Percentiles rank a stretch among this genome's conserved stretches.
Evolutionary conservation across 2,113 vertebrate genomes (phyloP).

Genomic region (Callopanchax toddi): DNA sequence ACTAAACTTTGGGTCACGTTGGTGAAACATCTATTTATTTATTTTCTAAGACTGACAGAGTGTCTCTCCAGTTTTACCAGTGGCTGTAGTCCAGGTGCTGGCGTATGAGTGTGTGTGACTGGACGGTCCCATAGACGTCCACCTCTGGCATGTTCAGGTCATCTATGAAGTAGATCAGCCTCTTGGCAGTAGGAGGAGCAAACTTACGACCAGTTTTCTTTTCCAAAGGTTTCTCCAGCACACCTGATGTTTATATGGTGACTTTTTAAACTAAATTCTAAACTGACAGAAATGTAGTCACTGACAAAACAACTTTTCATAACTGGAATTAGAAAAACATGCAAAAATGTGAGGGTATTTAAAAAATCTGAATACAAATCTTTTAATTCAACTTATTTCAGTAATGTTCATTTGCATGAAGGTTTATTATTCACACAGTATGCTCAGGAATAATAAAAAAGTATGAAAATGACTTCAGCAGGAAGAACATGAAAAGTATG

Average conservation of each 20-base stretch:
- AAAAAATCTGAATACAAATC: no score
- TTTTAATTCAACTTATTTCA: no score
- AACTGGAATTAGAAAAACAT: neutral
- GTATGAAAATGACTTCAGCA: no score
- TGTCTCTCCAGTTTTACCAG: slow-evolving; percentile 63
- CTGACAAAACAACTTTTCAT: no score
- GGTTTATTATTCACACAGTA: no score
- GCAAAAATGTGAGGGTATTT: neutral
- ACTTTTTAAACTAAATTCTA: neutral
- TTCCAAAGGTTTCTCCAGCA: slow-evolving; percentile 83
- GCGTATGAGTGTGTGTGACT: slow-evolving; percentile 82
- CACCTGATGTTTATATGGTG: slow-evolving; percentile 60
- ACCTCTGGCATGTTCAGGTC: slow-evolving; percentile 85
- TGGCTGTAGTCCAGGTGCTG: slow-evolving; percentile 82
- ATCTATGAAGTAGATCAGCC: slow-evolving; percentile 84
- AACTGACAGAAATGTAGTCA: neutral
- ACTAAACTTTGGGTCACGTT: neutral
- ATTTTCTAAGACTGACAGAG: no score
- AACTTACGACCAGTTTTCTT: slow-evolving; percentile 84
- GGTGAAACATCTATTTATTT: neutral
- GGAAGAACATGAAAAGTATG: no score
- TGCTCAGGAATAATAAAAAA: no score
- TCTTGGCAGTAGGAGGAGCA: slow-evolving; percentile 80
- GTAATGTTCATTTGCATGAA: no score
- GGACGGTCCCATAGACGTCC: slow-evolving; percentile 80